Evolutionary conservation across 2,888 invertebrate species (phyloP), one percentile per base, ranked within the genome.

Genomic region (Cremastinae sp.): DNA sequence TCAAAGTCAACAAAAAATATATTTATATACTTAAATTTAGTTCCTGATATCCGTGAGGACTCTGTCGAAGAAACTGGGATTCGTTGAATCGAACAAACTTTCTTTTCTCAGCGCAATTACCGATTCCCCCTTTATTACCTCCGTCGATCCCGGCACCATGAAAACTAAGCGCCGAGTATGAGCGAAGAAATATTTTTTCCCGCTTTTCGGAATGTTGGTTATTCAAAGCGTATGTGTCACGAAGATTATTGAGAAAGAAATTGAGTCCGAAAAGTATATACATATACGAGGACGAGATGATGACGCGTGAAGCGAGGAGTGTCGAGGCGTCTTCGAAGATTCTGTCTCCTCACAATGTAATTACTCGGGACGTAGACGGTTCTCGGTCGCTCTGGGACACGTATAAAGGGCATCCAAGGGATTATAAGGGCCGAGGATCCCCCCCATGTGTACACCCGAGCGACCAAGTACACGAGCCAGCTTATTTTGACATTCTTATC

Each of bases 401-500:
- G 22, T 45, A 54, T 59, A 9, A 16, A 28, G 62, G 66, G 62
- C 71, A 71, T 71, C 53, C 22, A 45, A 66, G 65, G 76, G 76
- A 77, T 77, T 77, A 77, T 41, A 61, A 59, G 56, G 54, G 61
- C 47, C 34, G 16, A 61, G 16, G 49, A 56, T 16, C 20, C 45
- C 3, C 36, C 61, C 47, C 69, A 65, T 69, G 34, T 41, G 41
- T 38, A 43, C 36, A 34, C 61, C 28, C 18, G 36, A n/a, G 22
- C 41, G 18, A 45, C 34, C 9, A 16, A 8, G 16, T 45, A 79
- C 73, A 82, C 83, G 82, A 85, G 81, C 81, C 84, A 83, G 86
- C 87, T 88, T 88, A 88, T 89, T 89, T 88, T 88, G 87, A 89
- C 88, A 88, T 89, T 88, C 88, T 89, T 89, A 89, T 89, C 89